Evolutionary conservation across 2,797 vertebrate species (phyloP).

Genomic region (Knipowitschia caucasica): DNA sequence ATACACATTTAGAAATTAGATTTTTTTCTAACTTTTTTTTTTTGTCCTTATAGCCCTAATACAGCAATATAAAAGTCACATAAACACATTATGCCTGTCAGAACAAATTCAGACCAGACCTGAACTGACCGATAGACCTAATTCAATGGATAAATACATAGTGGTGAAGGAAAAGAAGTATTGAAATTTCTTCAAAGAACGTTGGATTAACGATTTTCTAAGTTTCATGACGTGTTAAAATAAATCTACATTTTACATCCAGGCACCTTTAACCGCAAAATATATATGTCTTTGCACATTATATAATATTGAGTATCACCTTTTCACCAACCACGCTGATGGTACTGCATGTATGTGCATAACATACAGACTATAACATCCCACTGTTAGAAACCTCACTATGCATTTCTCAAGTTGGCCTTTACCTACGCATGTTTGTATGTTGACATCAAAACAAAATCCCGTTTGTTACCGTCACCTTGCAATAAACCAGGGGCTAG

Average conservation of each 20-base stretch:
- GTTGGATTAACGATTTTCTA: neutral
- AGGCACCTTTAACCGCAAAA: neutral
- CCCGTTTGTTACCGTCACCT: conserved; percentile 54
- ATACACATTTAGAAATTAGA: too few relatives aligned
- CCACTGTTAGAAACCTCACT: too few relatives aligned
- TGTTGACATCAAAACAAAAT: conserved; percentile 56
- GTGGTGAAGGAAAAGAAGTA: too few relatives aligned
- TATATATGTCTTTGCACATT: too few relatives aligned
- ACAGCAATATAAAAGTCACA: too few relatives aligned
- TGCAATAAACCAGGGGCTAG: conserved; percentile 30
- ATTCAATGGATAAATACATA: neutral
- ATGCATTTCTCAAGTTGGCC: conserved; percentile 7
- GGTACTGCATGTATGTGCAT: too few relatives aligned
- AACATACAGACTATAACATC: too few relatives aligned
- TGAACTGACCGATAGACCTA: neutral
- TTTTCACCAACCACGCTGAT: too few relatives aligned
- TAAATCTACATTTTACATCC: neutral
- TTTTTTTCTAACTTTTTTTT: too few relatives aligned
- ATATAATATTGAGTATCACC: too few relatives aligned
- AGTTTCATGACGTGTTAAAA: neutral
- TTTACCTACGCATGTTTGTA: conserved; percentile 10
- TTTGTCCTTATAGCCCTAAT: too few relatives aligned
- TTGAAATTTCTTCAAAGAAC: neutral
- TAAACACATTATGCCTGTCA: neutral
- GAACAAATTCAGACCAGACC: neutral